phyloP scores from a whole-genome alignment of 1,140 invertebrate genomes.

The Magallana ariakensis region DNA sequence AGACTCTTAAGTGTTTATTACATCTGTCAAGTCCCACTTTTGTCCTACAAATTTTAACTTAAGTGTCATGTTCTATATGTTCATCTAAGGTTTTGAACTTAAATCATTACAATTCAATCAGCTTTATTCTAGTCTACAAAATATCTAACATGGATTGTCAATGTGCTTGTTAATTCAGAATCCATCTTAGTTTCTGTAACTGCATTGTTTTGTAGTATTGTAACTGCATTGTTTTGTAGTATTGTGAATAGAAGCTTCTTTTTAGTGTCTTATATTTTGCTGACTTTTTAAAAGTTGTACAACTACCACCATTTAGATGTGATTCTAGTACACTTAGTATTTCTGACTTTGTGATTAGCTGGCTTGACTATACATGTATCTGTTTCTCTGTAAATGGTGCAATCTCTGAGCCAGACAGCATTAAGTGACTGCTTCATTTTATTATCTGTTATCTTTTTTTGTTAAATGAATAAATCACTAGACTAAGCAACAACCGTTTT shows the following conservation, averaged over 20 bases:
- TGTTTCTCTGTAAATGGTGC: background rate
- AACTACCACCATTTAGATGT: no score
- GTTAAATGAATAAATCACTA: conserved; percentile 16
- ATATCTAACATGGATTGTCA: background rate
- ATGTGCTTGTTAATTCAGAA: background rate
- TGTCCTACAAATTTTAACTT: background rate
- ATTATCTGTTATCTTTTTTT: conserved; percentile 22
- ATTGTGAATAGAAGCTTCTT: no score
- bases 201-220: no score
- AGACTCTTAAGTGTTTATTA: no score
- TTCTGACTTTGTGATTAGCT: background rate
- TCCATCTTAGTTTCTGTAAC: no score
- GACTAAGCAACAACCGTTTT: background rate
- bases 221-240: no score
- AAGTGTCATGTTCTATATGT: background rate
- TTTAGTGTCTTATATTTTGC: no score
- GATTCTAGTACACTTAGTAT: background rate
- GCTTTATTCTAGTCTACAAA: conserved; percentile 32
- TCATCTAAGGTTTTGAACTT: background rate
- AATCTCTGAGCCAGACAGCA: conserved; percentile 6
- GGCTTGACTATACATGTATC: background rate
- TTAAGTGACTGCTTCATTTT: background rate
- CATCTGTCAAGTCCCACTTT: background rate
- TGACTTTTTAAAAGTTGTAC: background rate
- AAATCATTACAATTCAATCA: background rate